Percentiles rank a stretch among this genome's conserved stretches.
phyloP scores from a whole-genome alignment of 2,888 invertebrate species.

The Rhopalosiphum nymphaeae region DNA sequence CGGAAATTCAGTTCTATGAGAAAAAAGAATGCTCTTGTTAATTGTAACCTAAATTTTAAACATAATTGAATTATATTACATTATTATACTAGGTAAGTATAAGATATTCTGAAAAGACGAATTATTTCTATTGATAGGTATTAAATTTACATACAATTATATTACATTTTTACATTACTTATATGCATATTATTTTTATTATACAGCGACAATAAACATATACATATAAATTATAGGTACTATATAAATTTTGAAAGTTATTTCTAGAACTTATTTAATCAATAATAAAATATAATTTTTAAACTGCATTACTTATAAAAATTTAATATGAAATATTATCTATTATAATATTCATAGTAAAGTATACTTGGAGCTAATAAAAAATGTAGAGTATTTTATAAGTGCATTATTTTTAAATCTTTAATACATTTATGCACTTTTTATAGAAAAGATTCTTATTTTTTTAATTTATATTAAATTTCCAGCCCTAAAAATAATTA shows the following conservation, averaged over 20 bases:
- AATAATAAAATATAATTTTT: not conserved
- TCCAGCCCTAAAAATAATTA: not conserved
- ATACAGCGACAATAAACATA: not conserved
- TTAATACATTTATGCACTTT: not conserved
- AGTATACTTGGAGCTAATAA: not conserved
- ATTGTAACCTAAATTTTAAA: conserved; percentile 39
- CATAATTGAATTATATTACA: not conserved
- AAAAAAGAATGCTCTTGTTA: conserved; percentile 28
- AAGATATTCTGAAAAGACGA: not conserved
- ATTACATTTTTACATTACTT: not conserved
- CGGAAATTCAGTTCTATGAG: conserved; percentile 41
- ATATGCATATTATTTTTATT: not conserved
- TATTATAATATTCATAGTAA: not conserved
- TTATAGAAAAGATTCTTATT: not conserved
- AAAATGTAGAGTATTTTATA: not conserved
- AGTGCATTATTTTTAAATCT: not conserved
- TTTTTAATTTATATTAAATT: not conserved
- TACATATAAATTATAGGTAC: not conserved
- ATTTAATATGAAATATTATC: not conserved
- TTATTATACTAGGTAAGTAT: not conserved
- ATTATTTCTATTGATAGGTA: not conserved
- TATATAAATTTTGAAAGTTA: not conserved
- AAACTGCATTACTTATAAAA: not conserved
- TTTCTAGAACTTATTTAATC: not conserved
- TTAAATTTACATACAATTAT: not conserved